Evolutionary conservation across 2,888 invertebrate species (phyloP).

Genomic region (Mechanitis messenoides): DNA sequence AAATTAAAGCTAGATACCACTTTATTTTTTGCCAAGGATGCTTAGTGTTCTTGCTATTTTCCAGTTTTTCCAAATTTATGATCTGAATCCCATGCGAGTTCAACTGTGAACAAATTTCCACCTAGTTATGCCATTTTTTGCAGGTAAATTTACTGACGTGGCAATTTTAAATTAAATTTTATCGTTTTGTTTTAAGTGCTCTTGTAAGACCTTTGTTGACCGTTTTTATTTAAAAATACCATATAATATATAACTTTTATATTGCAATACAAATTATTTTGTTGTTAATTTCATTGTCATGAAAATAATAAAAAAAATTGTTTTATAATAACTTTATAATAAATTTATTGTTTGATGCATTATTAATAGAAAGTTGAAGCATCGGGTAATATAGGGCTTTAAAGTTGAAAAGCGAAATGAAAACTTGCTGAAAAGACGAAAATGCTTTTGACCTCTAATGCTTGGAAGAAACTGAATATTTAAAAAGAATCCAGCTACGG

Average conservation of each 20-base stretch:
- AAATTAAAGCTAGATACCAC: constrained; percentile 2
- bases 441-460: constrained; percentile 37
- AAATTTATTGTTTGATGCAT: constrained; percentile 1
- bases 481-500: constrained; percentile 34
- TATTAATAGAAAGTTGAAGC: constrained; percentile 18
- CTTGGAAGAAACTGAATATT: constrained; percentile 36
- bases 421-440: constrained; percentile 37
- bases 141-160: constrained; percentile 38
- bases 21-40: constrained; percentile 4
- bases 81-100: constrained; percentile 48
- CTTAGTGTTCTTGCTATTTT: constrained; percentile 44
- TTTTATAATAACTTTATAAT: no score
- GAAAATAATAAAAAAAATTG: neutral
- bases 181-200: constrained; percentile 30
- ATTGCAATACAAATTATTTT: no score
- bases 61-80: constrained; percentile 48
- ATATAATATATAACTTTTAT: neutral
- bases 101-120: constrained; percentile 48
- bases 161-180: constrained; percentile 34
- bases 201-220: constrained; percentile 23
- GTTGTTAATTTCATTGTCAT: no score
- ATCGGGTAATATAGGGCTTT: constrained; percentile 27
- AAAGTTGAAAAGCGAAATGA: constrained; percentile 31
- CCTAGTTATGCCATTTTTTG: constrained; percentile 44
- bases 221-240: constrained; percentile 16